Evolutionary conservation across 2,888 invertebrate species (phyloP).

Genomic region (Steinernema carpocapsae): DNA sequence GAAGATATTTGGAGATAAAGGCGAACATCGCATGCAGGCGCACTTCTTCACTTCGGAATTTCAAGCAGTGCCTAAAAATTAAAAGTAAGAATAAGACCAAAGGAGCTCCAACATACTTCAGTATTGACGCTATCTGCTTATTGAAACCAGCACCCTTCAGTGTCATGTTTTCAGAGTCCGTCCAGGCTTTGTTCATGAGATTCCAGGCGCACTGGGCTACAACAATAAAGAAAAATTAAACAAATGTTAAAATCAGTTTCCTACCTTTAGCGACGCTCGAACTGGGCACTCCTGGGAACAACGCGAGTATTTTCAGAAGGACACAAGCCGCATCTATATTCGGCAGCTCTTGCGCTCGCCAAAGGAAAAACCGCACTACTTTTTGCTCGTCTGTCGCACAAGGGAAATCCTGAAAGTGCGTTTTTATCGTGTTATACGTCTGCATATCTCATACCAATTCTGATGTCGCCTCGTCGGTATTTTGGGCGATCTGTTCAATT

Average conservation of each 20-base stretch:
- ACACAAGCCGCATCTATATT: background rate
- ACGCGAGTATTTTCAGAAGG: background rate
- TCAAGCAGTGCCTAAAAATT: background rate
- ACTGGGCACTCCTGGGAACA: background rate
- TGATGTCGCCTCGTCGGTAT: too few relatives aligned
- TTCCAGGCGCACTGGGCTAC: background rate
- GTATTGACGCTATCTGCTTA: background rate
- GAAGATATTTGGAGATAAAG: background rate
- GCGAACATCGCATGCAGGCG: background rate
- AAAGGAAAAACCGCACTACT: background rate
- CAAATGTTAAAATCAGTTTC: background rate
- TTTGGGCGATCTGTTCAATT: too few relatives aligned
- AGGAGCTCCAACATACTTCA: background rate
- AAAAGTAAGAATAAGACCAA: background rate
- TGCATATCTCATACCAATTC: too few relatives aligned
- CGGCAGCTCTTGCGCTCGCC: background rate
- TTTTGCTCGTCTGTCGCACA: background rate
- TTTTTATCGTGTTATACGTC: too few relatives aligned
- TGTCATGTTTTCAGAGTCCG: background rate
- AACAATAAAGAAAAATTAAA: background rate
- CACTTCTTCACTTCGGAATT: background rate
- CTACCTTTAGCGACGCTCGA: background rate
- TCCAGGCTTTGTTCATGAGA: background rate
- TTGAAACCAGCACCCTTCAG: background rate
- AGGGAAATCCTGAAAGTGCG: background rate